Percentiles rank a stretch among this genome's conserved stretches.
These are phyloP conservation scores for Malurus melanocephalus DNA, from an alignment of 2,113 vertebrate genomes.

Conservation along the genomic window DNA sequence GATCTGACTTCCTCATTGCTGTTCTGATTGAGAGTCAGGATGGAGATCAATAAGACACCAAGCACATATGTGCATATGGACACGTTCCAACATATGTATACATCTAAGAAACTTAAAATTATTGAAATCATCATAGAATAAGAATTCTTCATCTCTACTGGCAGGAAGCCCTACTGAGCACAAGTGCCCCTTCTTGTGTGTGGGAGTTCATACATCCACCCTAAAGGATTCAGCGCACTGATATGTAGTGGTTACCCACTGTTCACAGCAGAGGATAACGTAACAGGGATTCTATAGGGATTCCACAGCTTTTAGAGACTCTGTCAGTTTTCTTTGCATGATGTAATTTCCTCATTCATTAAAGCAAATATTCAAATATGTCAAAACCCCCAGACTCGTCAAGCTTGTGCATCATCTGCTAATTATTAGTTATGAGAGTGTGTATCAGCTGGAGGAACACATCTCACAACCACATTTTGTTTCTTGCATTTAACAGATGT, in stretches of 20 bases:
- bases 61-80: not conserved
- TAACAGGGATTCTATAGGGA: not conserved
- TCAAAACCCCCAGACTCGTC: not conserved
- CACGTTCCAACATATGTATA: accelerated
- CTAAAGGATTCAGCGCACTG: not conserved
- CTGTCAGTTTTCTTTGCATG: not conserved
- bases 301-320: not conserved
- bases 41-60: not conserved
- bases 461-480: not conserved
- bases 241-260: not conserved
- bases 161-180: not conserved
- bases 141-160: not conserved
- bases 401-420: not conserved
- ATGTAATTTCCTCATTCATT: not conserved
- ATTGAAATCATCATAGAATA: not conserved
- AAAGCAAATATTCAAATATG: not conserved
- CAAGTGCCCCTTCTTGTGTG: not conserved
- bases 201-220: not conserved
- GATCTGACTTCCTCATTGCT: not conserved
- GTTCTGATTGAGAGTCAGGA: not conserved
- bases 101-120: not conserved
- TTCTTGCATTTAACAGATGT: not conserved
- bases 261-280: not conserved
- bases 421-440: not conserved
- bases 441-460: not conserved